Evolutionary conservation across 2,797 vertebrate species (phyloP).

Genomic region (Botia almorhae): DNA sequence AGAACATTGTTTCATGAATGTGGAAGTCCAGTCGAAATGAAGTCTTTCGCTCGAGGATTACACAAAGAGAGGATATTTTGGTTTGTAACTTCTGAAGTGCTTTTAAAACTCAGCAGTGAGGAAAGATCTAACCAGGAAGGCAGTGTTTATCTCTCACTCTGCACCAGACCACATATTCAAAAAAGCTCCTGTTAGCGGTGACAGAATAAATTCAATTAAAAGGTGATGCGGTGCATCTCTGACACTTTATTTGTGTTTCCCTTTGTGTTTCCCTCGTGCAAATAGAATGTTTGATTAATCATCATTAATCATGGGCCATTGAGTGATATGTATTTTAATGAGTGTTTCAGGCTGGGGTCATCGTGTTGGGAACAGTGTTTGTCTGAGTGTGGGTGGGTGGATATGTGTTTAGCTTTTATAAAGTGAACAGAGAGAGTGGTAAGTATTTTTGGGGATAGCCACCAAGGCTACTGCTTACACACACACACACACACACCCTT

Average conservation of each 20-base stretch:
- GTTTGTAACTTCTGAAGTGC: slow-evolving; percentile 8
- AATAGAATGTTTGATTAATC: slow-evolving; percentile 9
- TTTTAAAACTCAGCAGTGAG: slow-evolving; percentile 34
- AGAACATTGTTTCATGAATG: slow-evolving; percentile 19
- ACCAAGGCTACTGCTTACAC: background rate
- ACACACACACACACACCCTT: background rate
- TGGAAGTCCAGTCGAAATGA: slow-evolving; percentile 12
- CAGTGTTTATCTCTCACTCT: slow-evolving; percentile 52
- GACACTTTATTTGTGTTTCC: slow-evolving; percentile 6
- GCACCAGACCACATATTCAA: background rate
- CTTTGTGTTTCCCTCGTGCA: background rate
- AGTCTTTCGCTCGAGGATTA: slow-evolving; percentile 1
- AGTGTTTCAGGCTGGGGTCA: background rate
- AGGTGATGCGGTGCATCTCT: slow-evolving; percentile 30
- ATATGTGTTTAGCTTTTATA: slow-evolving; percentile 3
- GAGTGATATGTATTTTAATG: slow-evolving; percentile 36
- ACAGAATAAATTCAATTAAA: slow-evolving; percentile 42
- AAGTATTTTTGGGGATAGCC: background rate
- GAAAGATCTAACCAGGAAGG: slow-evolving; percentile 37
- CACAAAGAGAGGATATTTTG: background rate
- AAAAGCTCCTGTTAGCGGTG: slow-evolving; percentile 1
- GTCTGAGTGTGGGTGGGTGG: slow-evolving; percentile 6
- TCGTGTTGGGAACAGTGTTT: background rate
- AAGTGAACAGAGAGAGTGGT: background rate
- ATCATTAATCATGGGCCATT: background rate